These are phyloP conservation scores for Crotalus tigris DNA, from an alignment of 2,113 vertebrate genomes.

Conservation along the genomic window DNA sequence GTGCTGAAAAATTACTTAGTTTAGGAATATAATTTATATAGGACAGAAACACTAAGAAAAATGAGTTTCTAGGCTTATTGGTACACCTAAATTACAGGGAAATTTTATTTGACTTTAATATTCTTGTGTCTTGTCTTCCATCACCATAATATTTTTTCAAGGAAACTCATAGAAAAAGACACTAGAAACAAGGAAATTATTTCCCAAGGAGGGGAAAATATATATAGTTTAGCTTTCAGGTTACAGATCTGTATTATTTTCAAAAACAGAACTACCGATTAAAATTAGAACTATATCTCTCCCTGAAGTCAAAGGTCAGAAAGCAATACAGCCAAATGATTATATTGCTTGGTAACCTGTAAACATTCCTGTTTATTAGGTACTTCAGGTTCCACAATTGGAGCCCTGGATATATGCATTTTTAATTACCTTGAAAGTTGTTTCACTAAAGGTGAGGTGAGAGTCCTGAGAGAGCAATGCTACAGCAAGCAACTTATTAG, in stretches of 20 bases:
- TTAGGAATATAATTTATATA: slow-evolving; percentile 34
- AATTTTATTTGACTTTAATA: neutral
- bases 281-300: neutral
- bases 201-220: neutral
- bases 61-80: neutral
- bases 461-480: neutral
- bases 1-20: slow-evolving; percentile 23
- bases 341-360: neutral
- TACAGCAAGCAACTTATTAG: neutral
- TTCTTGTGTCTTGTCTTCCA: slow-evolving; percentile 27
- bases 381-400: neutral
- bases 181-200: neutral
- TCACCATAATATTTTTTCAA: slow-evolving; percentile 29
- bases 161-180: neutral
- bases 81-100: slow-evolving; percentile 8
- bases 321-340: neutral
- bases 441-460: neutral
- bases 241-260: neutral
- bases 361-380: neutral
- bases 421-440: slow-evolving; percentile 3
- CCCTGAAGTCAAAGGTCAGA: neutral
- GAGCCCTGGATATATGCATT: neutral
- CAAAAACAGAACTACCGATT: neutral
- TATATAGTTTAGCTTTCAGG: neutral
- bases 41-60: slow-evolving; percentile 30